Percentiles rank a stretch among this genome's conserved stretches.
Conservation (phyloP, 2,113 vertebrate species). For the Tonatia bakeri region DNA sequence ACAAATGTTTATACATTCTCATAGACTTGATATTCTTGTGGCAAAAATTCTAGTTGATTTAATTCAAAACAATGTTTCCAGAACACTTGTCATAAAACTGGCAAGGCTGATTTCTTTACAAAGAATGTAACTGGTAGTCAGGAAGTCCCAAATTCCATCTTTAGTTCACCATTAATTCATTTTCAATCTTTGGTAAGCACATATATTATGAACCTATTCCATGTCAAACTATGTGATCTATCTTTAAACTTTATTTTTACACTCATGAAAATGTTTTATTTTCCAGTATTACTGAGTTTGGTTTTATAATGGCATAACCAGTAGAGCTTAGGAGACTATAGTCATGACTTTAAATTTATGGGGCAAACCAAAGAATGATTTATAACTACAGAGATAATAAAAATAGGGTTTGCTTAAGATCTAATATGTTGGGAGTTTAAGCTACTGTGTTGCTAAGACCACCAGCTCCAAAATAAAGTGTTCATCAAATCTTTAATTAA, state of each 20-base stretch:
- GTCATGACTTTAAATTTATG: neutral
- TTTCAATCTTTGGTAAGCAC: neutral
- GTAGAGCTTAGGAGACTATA: neutral
- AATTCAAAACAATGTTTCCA: neutral
- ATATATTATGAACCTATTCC: neutral
- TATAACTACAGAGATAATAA: neutral
- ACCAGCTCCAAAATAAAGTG: neutral
- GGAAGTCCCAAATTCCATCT: neutral
- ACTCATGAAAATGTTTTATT: neutral
- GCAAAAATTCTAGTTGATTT: neutral
- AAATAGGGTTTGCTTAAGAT: neutral
- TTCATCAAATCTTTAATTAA: neutral
- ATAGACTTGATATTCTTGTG: neutral
- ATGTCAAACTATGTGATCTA: neutral
- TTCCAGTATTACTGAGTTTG: neutral
- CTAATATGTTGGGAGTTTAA: neutral
- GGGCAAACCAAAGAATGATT: neutral
- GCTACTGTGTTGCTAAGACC: neutral
- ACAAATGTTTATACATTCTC: neutral
- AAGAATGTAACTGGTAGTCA: neutral
- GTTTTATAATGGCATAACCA: neutral
- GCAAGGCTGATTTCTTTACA: neutral
- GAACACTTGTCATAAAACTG: neutral
- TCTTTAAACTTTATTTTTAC: neutral
- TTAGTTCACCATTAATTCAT: neutral